phyloP scores from a whole-genome alignment of 2,888 invertebrate genomes.

The Limulus polyphemus region DNA sequence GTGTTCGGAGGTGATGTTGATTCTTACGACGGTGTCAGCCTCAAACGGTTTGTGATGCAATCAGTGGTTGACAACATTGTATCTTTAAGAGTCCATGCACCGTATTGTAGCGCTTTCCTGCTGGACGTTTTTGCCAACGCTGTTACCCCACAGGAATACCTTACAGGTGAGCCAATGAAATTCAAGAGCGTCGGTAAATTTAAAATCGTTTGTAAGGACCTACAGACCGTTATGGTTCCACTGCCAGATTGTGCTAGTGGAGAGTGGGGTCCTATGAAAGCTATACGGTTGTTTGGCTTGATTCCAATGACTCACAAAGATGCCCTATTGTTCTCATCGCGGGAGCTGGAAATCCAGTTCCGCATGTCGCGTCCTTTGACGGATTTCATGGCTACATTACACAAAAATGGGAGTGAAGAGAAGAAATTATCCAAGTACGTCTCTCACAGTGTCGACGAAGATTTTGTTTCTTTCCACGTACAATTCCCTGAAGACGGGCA shows the following conservation, averaged over 20 bases:
- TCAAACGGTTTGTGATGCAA: constrained; percentile 97
- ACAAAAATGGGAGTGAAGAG: constrained; percentile 91
- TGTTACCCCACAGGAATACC: constrained; percentile 84
- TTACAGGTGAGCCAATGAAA: constrained; percentile 95
- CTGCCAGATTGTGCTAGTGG: constrained; percentile 96
- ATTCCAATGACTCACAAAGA: constrained; percentile 54
- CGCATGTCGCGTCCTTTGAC: constrained; percentile 85
- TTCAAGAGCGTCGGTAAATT: constrained; percentile 98
- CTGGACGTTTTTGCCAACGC: constrained; percentile 97
- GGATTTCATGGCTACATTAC: constrained; percentile 94
- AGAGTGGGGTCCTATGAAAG: constrained; percentile 97
- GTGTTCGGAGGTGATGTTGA: constrained; percentile 79
- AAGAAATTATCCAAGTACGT: constrained; percentile 77
- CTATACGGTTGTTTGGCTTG: constrained; percentile 78
- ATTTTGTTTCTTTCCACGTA: constrained; percentile 71
- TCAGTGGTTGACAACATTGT: constrained; percentile 30
- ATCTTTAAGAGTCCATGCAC: constrained; percentile 72
- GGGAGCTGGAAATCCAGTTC: constrained; percentile 76
- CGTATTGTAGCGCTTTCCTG: constrained; percentile 84
- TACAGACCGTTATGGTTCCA: constrained; percentile 95
- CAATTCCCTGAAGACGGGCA: constrained; percentile 83
- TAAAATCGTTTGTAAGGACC: constrained; percentile 85
- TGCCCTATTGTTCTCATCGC: constrained; percentile 74
- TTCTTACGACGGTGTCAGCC: constrained; percentile 79
- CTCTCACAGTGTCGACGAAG: constrained; percentile 64